Percentiles rank a stretch among this genome's conserved stretches.
phyloP scores from a whole-genome alignment of 2,888 invertebrate species.

The Eristalinus sepulchralis region DNA sequence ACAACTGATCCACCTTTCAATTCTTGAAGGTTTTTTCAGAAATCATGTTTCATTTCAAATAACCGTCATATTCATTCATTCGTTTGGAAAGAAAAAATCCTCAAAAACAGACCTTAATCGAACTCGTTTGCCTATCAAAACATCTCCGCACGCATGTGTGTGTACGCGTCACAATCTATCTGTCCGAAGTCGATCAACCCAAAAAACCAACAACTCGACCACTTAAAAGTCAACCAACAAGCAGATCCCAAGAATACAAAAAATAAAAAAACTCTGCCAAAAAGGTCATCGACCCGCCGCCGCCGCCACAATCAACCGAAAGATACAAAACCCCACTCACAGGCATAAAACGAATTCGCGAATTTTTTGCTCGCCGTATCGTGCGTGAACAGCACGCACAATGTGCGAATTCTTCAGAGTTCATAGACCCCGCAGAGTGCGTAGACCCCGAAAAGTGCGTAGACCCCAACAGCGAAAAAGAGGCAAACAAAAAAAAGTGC shows the following conservation, averaged over 20 bases:
- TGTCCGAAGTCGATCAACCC: neutral
- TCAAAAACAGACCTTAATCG: neutral
- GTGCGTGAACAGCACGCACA: constrained; percentile 36
- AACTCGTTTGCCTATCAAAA: neutral
- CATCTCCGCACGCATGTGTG: neutral
- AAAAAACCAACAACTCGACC: neutral
- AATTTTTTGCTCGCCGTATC: constrained; percentile 14
- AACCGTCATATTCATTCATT: neutral
- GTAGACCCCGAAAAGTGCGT: constrained; percentile 67
- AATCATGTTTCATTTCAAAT: neutral
- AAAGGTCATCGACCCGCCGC: constrained; percentile 55
- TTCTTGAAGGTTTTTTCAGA: neutral
- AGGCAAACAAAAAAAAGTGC: constrained; percentile 23
- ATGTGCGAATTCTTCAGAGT: constrained; percentile 35
- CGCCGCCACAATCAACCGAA: constrained; percentile 9
- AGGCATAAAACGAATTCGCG: neutral
- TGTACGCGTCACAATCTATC: neutral
- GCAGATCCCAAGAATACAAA: constrained; percentile 4
- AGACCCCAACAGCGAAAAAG: constrained; percentile 34
- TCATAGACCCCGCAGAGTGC: constrained; percentile 42
- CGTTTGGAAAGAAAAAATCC: neutral
- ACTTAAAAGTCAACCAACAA: constrained; percentile 12
- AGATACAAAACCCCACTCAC: constrained; percentile 10
- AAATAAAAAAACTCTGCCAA: constrained; percentile 44
- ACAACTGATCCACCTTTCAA: neutral